Conservation (phyloP, 2,113 vertebrate genomes). For the Chauna torquata region DNA sequence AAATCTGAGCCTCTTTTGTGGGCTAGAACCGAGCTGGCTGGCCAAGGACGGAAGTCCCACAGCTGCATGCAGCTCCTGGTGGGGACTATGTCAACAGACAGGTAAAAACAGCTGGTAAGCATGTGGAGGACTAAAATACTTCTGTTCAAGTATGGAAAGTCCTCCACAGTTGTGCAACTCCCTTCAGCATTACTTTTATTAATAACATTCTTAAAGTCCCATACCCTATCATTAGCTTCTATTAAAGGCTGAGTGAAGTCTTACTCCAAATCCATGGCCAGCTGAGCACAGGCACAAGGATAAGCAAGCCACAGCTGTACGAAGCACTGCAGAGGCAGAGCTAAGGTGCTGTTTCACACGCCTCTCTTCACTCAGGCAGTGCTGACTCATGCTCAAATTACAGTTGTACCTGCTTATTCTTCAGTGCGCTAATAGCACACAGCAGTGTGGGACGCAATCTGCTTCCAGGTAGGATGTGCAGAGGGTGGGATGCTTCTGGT, state of each 20-base stretch:
- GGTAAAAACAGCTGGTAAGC: conserved; percentile 44
- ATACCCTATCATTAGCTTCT: conserved; percentile 28
- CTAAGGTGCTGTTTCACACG: not conserved
- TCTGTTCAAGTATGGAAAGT: not conserved
- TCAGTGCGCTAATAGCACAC: not conserved
- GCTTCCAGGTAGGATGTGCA: not conserved
- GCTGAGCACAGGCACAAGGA: not conserved
- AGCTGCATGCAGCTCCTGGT: not conserved
- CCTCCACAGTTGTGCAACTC: not conserved
- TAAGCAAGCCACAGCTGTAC: not conserved
- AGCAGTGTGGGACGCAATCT: not conserved
- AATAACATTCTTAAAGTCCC: not conserved
- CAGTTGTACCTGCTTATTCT: not conserved
- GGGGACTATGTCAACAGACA: not conserved
- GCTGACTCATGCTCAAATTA: not conserved
- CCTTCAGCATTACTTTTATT: not conserved
- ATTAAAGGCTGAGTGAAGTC: conserved; percentile 8
- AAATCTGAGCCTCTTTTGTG: conserved; percentile 17
- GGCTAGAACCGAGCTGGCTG: not conserved
- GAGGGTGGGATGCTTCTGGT: not conserved
- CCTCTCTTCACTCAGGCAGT: not conserved
- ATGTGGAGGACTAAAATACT: not conserved
- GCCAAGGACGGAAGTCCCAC: not conserved
- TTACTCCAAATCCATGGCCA: not conserved
- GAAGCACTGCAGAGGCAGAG: not conserved